A percentile compares a stretch with the other conserved stretches of the same genome.
These are phyloP conservation scores for Hirtodrosophila histrioides DNA, from an alignment of 2,888 invertebrate species.

Conservation along the genomic window DNA sequence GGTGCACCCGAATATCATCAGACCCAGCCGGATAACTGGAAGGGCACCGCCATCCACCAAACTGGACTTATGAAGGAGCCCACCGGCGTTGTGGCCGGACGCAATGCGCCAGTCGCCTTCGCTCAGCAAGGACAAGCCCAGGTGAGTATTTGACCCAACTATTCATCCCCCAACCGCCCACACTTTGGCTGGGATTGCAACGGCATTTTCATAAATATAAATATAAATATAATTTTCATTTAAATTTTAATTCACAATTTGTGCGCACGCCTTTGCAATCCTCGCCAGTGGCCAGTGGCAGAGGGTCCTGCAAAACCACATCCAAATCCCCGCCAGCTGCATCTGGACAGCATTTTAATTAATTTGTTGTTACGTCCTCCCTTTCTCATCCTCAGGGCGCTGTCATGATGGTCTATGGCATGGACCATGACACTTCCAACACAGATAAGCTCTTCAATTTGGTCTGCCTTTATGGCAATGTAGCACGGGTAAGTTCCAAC, in stretches of 20 bases:
- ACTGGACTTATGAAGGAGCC: slow-evolving; percentile 88
- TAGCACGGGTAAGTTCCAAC: slow-evolving; percentile 91
- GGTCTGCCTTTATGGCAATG: slow-evolving; percentile 99
- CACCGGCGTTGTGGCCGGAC: slow-evolving; percentile 84
- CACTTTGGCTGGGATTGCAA: slow-evolving; percentile 18
- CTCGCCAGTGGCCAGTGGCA: slow-evolving; percentile 15
- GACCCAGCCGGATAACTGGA: slow-evolving; percentile 84
- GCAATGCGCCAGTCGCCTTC: slow-evolving; percentile 84
- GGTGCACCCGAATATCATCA: slow-evolving; percentile 84
- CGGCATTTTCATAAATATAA: slow-evolving; percentile 43
- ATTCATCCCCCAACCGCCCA: too few relatives aligned
- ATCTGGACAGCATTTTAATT: slow-evolving; percentile 62
- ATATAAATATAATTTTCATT: slow-evolving; percentile 59
- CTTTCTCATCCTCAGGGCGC: slow-evolving; percentile 88
- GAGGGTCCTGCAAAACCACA: slow-evolving; percentile 4
- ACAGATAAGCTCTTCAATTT: slow-evolving; percentile 98
- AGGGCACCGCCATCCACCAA: slow-evolving; percentile 83
- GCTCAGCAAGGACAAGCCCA: slow-evolving; percentile 83
- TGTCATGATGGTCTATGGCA: slow-evolving; percentile 99
- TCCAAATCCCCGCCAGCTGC: slow-evolving; percentile 23
- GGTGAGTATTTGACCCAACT: slow-evolving; percentile 66
- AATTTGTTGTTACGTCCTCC: slow-evolving; percentile 41
- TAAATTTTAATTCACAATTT: slow-evolving; percentile 53
- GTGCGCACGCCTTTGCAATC: slow-evolving; percentile 36
- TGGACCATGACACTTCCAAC: slow-evolving; percentile 96